Evolutionary conservation across 2,888 invertebrate species (phyloP).

Genomic region (Autographa pulchrina): DNA sequence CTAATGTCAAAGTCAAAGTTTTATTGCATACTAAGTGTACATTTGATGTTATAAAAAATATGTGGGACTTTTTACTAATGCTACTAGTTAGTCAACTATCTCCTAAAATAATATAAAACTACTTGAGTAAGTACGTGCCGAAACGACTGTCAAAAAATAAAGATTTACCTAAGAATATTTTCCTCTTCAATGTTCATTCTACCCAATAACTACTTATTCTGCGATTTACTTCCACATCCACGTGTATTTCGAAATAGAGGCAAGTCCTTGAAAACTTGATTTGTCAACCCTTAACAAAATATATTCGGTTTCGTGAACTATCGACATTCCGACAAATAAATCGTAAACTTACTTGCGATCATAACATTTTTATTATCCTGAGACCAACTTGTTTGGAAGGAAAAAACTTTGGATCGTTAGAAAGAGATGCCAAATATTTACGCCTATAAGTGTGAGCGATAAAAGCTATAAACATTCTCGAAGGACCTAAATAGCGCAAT

Average conservation of each 20-base stretch:
- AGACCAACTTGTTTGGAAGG: conserved; percentile 66
- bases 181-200: background rate
- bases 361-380: conserved; percentile 84
- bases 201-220: background rate
- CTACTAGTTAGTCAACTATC: too few relatives aligned
- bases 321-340: conserved; percentile 79
- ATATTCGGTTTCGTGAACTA: conserved; percentile 69
- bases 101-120: too few relatives aligned
- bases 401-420: conserved; percentile 62
- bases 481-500: conserved; percentile 34
- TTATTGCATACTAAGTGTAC: too few relatives aligned
- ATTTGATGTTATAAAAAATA: too few relatives aligned
- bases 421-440: conserved; percentile 46
- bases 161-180: background rate
- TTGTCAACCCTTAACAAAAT: conserved; percentile 54
- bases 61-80: too few relatives aligned
- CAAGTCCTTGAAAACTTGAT: conserved; percentile 50
- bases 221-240: conserved; percentile 16
- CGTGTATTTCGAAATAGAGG: conserved; percentile 20
- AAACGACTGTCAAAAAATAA: background rate
- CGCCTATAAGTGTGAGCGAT: conserved; percentile 27
- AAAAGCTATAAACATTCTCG: conserved; percentile 28
- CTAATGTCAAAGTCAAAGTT: too few relatives aligned
- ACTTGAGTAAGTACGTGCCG: background rate
- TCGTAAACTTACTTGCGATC: conserved; percentile 79